phyloP scores from a whole-genome alignment of 2,797 vertebrate genomes.

The Lacerta bilineata region DNA sequence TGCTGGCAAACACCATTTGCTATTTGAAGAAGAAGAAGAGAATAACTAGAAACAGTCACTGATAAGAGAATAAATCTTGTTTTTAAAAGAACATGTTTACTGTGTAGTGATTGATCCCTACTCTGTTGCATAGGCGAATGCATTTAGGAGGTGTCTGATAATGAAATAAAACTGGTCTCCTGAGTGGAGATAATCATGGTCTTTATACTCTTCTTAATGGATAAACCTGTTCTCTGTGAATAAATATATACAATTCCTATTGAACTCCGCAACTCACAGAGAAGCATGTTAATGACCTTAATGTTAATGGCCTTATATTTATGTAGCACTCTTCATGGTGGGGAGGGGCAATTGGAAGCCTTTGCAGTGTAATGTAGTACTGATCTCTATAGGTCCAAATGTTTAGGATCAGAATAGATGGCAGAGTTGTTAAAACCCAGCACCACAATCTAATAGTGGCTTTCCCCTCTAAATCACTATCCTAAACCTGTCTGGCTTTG shows the following conservation, averaged over 20 bases:
- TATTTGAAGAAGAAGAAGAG: conserved; percentile 4
- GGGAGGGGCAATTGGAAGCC: not conserved
- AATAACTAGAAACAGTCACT: not conserved
- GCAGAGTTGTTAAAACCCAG: conserved; percentile 3
- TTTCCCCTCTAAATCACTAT: not conserved
- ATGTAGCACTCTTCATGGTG: conserved; percentile 13
- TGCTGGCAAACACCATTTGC: not conserved
- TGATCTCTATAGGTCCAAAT: not conserved
- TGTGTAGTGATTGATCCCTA: conserved; percentile 10
- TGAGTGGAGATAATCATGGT: conserved; percentile 33
- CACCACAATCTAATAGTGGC: not conserved
- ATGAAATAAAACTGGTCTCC: conserved; percentile 25
- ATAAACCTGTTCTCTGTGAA: conserved; percentile 24
- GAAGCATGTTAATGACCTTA: conserved; percentile 38
- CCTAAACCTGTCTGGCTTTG: not conserved
- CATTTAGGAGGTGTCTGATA: conserved; percentile 37
- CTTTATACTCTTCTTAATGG: conserved; percentile 9
- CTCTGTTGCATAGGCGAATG: conserved; percentile 21
- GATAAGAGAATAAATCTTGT: not conserved
- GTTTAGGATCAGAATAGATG: not conserved
- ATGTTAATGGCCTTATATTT: conserved; percentile 52
- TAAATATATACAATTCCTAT: conserved; percentile 34
- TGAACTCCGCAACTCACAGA: conserved; percentile 21
- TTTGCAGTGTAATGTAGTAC: not conserved
- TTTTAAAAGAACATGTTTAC: conserved; percentile 45